Base-by-base conservation (phyloP, 2,888 invertebrate genomes). In the Euzophera pinguis region DNA sequence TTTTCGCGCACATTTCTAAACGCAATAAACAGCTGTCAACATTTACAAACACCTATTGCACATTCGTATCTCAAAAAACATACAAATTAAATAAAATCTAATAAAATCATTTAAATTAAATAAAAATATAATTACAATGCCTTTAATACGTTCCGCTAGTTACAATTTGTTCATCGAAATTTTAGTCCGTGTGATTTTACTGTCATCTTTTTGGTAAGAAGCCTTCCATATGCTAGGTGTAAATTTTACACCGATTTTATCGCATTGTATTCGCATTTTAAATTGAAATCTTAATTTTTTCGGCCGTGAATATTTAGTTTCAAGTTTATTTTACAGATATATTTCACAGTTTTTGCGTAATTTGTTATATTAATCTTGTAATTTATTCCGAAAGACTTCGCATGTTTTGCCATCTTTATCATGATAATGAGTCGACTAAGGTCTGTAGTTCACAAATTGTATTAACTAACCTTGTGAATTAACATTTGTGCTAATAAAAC, bases 151-250 rank as follows among this genome's bases (percentile, higher is more conserved):
- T 61, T 85, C 89, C 0, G 85, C 87, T 0, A 88, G 74, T 65
- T 78, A 75, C 53, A 88, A 82, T 70, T 71, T 91, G 68, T 79
- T 90, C 54, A 66, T 91, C 22, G 93, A 93, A 73, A 83, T 92
- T 41, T 67, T 81, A 22, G 70, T 92, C 50, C 84, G 93, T 0
- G 80, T 92, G 7, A 58, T 77, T 22, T 74, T 92, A 43, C 62
- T 92, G 17, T 72, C 90, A 10, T 66, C 84, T 16, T 93, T 93
- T 68, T 88, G 91, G 93, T 93, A 81, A 91, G 91, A 75, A 12
- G 48, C 1, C 12, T 55, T 14, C 73, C 76, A 75, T 82, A 80
- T 81, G 73, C 57, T 67, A 16, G 29, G 39, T 16, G n/a, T 38
- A 27, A 14, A 4, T 3, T 27, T 50, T 10, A 2, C 0, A 3